phyloP scores from a whole-genome alignment of 2,888 invertebrate genomes.

The Heliconius ismenius region DNA sequence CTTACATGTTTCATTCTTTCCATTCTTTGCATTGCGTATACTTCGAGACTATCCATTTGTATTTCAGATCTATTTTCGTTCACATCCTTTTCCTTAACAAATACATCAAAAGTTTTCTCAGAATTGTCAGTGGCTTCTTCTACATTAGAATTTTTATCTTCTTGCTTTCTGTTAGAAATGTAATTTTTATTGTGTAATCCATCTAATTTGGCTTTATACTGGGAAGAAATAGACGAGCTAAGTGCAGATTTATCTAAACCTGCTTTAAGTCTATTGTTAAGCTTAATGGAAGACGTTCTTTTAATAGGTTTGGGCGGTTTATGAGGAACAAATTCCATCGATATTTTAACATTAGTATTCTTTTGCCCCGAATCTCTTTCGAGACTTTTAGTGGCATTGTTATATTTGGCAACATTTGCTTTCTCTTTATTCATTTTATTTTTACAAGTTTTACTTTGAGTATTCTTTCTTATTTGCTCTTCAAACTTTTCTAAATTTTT shows the following conservation, averaged over 20 bases:
- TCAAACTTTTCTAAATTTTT: constrained; percentile 84
- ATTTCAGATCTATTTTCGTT: constrained; percentile 83
- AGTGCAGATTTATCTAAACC: constrained; percentile 69
- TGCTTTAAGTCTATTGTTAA: constrained; percentile 78
- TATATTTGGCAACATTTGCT: constrained; percentile 67
- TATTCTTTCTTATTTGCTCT: constrained; percentile 74
- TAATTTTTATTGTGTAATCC: constrained; percentile 77
- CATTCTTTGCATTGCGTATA: constrained; percentile 74
- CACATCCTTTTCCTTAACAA: constrained; percentile 82
- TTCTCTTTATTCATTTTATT: constrained; percentile 77
- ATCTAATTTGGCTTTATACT: constrained; percentile 78
- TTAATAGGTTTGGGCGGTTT: constrained; percentile 88
- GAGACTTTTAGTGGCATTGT: constrained; percentile 73
- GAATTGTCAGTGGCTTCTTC: constrained; percentile 64
- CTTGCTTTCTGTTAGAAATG: constrained; percentile 61
- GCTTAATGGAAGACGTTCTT: constrained; percentile 84
- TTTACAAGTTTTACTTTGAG: constrained; percentile 69
- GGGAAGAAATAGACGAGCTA: constrained; percentile 76
- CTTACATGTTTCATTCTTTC: constrained; percentile 74
- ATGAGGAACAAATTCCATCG: constrained; percentile 84
- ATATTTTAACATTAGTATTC: constrained; percentile 72
- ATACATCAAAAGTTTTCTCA: constrained; percentile 83
- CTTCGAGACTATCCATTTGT: constrained; percentile 84
- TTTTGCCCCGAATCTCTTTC: constrained; percentile 75
- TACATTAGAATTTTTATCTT: constrained; percentile 69